Percentiles rank a stretch among this genome's conserved stretches.
Evolutionary conservation across 2,888 invertebrate genomes (phyloP).

Genomic region (Lamellibrachia satsuma): DNA sequence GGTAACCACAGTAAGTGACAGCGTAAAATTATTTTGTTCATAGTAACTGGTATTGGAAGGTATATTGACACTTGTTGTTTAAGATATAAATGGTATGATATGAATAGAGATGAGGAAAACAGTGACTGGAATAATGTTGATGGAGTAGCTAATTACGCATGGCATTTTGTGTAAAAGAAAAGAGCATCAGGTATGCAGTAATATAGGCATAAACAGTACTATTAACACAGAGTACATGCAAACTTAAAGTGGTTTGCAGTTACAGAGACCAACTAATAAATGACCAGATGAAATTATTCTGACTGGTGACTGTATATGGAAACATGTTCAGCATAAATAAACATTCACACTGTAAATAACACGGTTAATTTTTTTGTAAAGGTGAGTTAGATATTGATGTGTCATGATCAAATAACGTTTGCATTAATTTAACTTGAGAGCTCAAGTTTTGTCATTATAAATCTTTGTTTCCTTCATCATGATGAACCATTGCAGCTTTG

Average conservation of each 20-base stretch:
- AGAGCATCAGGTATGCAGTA: neutral
- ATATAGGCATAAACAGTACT: neutral
- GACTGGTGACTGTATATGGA: neutral
- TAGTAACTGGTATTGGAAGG: neutral
- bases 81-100: neutral
- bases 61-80: neutral
- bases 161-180: neutral
- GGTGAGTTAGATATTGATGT: too few relatives aligned
- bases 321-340: neutral
- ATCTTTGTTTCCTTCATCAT: neutral
- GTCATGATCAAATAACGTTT: too few relatives aligned
- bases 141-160: neutral
- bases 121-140: neutral
- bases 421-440: too few relatives aligned
- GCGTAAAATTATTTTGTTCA: neutral
- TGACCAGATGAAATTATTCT: neutral
- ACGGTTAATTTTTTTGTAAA: too few relatives aligned
- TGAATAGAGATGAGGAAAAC: neutral
- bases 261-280: neutral
- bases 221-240: constrained; percentile 6
- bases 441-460: neutral
- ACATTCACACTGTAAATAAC: too few relatives aligned
- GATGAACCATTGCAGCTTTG: constrained; percentile 69
- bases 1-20: too few relatives aligned
- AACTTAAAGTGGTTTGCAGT: constrained; percentile 12